Conservation (phyloP, 2,888 invertebrate genomes). For the Ethmia dodecea region DNA sequence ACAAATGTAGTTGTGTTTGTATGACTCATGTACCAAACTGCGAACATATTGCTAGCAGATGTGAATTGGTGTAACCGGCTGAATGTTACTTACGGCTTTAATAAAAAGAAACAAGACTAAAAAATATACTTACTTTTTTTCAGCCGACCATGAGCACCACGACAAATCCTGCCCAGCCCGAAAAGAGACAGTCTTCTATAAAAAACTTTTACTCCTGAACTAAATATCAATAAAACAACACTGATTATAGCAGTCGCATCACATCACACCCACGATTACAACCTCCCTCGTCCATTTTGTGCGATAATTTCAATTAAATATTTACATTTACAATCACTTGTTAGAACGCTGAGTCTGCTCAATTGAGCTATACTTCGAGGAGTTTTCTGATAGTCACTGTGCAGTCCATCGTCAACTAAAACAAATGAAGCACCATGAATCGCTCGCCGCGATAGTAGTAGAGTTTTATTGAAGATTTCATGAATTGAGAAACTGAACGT, state of each 20-base stretch:
- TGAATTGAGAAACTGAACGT: constrained; percentile 1
- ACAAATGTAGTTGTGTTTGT: constrained; percentile 1
- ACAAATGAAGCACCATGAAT: constrained; percentile 31
- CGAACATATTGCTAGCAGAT: constrained; percentile 21
- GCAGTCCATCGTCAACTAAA: constrained; percentile 29
- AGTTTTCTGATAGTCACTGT: constrained; percentile 6
- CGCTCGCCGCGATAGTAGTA: constrained; percentile 33
- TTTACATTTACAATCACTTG: constrained; percentile 66
- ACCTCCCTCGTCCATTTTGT: constrained; percentile 62
- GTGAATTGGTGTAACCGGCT: constrained; percentile 5
- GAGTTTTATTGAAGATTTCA: neutral
- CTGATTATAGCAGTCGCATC: constrained; percentile 36
- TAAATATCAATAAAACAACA: constrained; percentile 19
- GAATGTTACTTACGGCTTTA: neutral
- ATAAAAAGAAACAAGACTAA: neutral
- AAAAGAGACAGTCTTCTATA: neutral
- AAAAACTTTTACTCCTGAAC: constrained; percentile 11
- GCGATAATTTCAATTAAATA: constrained; percentile 50
- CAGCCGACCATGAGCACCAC: neutral
- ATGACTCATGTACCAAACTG: constrained; percentile 17
- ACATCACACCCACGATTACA: constrained; percentile 51
- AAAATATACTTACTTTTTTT: constrained; percentile 25
- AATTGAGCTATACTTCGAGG: neutral
- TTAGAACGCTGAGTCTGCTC: constrained; percentile 27
- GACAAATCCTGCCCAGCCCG: neutral